Evolutionary conservation across 1,140 invertebrate genomes (phyloP).

Genomic region (Euura lappo): DNA sequence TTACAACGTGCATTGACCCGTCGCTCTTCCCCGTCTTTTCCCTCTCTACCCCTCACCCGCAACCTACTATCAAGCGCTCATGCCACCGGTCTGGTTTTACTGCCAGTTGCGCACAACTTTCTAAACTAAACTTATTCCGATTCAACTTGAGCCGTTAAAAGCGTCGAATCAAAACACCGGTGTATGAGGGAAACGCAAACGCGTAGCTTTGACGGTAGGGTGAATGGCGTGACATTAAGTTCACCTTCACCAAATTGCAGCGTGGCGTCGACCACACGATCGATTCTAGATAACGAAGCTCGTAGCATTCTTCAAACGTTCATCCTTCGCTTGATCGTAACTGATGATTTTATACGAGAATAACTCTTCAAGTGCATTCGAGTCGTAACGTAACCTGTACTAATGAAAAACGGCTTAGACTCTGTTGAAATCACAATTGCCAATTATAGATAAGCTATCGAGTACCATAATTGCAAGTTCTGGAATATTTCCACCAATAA

Average conservation of each 20-base stretch:
- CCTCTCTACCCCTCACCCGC: background rate
- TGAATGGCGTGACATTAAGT: background rate
- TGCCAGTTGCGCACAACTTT: constrained; percentile 46
- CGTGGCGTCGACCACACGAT: background rate
- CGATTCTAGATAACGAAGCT: background rate
- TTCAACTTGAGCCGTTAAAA: background rate
- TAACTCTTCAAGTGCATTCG: background rate
- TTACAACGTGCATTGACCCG: constrained; percentile 23
- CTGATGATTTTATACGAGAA: background rate
- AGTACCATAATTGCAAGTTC: no score
- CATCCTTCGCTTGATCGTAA: background rate
- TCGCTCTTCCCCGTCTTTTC: constrained; percentile 16
- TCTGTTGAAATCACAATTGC: no score
- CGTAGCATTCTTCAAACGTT: background rate
- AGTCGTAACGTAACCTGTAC: no score
- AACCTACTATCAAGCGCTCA: background rate
- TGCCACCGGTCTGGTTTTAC: constrained; percentile 27
- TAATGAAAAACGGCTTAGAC: no score
- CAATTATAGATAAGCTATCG: no score
- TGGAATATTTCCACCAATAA: no score
- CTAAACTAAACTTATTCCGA: constrained; percentile 30
- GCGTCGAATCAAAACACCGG: background rate
- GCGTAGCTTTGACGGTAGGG: background rate
- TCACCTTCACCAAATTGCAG: background rate
- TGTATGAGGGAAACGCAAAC: background rate